phyloP scores from a whole-genome alignment of 2,888 invertebrate genomes.

The Napeogenes sylphis region DNA sequence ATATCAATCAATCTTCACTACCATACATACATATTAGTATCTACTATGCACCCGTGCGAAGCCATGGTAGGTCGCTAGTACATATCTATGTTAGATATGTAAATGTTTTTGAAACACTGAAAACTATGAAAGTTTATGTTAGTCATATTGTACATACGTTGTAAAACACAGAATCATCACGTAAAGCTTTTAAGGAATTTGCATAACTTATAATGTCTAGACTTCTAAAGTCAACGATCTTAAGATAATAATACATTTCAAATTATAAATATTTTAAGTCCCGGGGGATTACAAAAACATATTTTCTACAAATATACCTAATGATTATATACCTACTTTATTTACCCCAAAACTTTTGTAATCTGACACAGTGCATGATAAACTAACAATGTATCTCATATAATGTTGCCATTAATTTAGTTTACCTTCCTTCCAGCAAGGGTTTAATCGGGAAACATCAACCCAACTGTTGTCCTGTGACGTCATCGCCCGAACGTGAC shows the following conservation, averaged over 20 bases:
- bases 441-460: conserved; percentile 27
- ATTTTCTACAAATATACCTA: not conserved
- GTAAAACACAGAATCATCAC: no score
- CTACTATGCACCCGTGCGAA: no score
- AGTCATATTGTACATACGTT: no score
- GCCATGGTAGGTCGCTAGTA: no score
- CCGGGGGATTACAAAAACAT: not conserved
- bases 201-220: conserved; percentile 2
- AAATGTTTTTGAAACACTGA: no score
- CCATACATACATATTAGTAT: no score
- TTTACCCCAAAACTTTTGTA: not conserved
- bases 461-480: conserved; percentile 28
- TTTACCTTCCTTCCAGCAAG: conserved; percentile 12
- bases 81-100: no score
- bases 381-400: conserved; percentile 4
- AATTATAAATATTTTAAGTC: not conserved
- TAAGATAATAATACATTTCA: not conserved
- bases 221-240: not conserved
- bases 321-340: not conserved
- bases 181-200: not conserved
- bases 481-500: conserved; percentile 31
- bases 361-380: not conserved
- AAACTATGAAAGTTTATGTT: no score
- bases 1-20: no score
- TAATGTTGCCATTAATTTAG: conserved; percentile 4